Percentiles rank a stretch among this genome's conserved stretches.
These are phyloP conservation scores for Polyergus mexicanus DNA, from an alignment of 1,140 invertebrate genomes.

Conservation along the genomic window DNA sequence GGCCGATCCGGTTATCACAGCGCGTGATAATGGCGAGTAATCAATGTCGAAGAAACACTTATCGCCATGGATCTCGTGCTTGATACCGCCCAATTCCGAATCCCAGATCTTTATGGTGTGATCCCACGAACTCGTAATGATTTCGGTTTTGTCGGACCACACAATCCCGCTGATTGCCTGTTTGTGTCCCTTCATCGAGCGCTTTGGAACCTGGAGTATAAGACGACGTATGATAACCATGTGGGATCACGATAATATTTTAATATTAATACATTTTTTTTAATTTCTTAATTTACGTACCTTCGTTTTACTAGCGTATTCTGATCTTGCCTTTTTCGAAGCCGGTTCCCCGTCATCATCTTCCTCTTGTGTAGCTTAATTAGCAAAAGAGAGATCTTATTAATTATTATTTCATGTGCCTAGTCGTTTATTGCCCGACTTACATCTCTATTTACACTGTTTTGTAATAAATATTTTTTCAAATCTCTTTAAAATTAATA, in stretches of 20 bases:
- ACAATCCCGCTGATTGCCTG: constrained; percentile 94
- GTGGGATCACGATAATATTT: not conserved
- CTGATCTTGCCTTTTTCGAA: constrained; percentile 85
- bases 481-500: not conserved
- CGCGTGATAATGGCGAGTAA: constrained; percentile 92
- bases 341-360: constrained; percentile 85
- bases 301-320: constrained; percentile 78
- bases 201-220: constrained; percentile 90
- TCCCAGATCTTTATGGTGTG: constrained; percentile 98
- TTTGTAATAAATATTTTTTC: not conserved
- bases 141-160: constrained; percentile 92
- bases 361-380: constrained; percentile 79
- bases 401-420: not conserved
- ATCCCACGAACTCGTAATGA: constrained; percentile 97
- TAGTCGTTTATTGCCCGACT: not conserved
- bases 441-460: not conserved
- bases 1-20: constrained; percentile 94
- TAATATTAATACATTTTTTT: not conserved
- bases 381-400: constrained; percentile 38
- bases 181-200: constrained; percentile 96
- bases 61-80: constrained; percentile 93
- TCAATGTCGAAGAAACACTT: constrained; percentile 97
- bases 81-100: constrained; percentile 93
- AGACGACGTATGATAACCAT: not conserved
- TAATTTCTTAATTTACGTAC: constrained; percentile 73